Evolutionary conservation across 2,888 invertebrate species (phyloP).

Genomic region (Cantharis lateralis): DNA sequence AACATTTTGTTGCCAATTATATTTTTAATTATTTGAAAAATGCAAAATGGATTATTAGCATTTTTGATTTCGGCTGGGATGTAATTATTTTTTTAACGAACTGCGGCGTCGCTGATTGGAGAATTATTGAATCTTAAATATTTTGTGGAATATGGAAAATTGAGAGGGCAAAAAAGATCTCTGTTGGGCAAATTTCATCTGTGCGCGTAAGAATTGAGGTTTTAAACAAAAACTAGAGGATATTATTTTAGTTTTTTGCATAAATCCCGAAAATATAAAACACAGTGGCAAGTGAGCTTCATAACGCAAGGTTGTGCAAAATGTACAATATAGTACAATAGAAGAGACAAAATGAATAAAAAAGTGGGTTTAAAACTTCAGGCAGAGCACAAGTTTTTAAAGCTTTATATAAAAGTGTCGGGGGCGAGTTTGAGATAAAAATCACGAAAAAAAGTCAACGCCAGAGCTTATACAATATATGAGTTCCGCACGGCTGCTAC

Average conservation of each 20-base stretch:
- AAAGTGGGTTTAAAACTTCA: constrained; percentile 21
- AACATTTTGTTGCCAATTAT: not conserved
- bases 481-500: constrained; percentile 17
- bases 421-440: constrained; percentile 24
- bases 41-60: not conserved
- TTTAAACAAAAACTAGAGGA: constrained; percentile 11
- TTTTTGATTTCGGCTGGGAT: too few species aligned
- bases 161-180: constrained; percentile 9
- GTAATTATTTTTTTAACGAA: too few species aligned
- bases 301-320: constrained; percentile 11
- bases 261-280: constrained; percentile 14
- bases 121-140: not conserved
- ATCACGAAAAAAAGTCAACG: constrained; percentile 25
- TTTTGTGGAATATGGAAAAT: not conserved
- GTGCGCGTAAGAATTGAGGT: not conserved
- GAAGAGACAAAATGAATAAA: constrained; percentile 24
- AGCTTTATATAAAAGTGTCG: constrained; percentile 27
- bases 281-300: constrained; percentile 8
- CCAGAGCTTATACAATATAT: constrained; percentile 21
- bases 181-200: not conserved
- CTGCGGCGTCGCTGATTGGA: too few species aligned
- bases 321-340: constrained; percentile 19
- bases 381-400: constrained; percentile 15
- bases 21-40: not conserved
- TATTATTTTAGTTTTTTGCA: constrained; percentile 15